phyloP scores from a whole-genome alignment of 2,888 invertebrate genomes.

The Acleris laterana region DNA sequence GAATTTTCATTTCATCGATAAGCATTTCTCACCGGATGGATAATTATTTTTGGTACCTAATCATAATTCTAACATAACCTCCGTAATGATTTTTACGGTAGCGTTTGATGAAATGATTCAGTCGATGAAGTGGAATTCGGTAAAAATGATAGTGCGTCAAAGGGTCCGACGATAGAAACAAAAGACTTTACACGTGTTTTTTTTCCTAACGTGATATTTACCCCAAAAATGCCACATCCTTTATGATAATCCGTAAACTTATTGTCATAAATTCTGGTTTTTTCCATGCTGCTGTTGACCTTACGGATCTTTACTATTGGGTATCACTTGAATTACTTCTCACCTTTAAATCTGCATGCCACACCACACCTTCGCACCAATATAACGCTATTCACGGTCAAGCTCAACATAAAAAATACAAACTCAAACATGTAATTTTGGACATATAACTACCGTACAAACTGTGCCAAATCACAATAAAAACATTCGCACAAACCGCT shows the following conservation, averaged over 20 bases:
- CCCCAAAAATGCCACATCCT: background rate
- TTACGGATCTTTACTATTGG: constrained; percentile 79
- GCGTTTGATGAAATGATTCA: no score
- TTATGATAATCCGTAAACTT: constrained; percentile 56
- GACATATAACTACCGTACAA: constrained; percentile 61
- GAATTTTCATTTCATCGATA: no score
- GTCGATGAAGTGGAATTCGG: no score
- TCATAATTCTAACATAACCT: no score
- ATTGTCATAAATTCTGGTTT: constrained; percentile 75
- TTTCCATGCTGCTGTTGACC: constrained; percentile 79
- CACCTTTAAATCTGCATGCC: constrained; percentile 63
- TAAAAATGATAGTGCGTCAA: no score
- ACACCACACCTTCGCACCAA: constrained; percentile 62
- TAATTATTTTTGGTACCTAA: no score
- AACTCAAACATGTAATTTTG: constrained; percentile 79
- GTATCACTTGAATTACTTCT: constrained; percentile 59
- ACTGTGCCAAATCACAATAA: constrained; percentile 67
- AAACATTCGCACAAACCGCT: constrained; percentile 44
- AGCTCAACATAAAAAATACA: constrained; percentile 81
- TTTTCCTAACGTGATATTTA: background rate
- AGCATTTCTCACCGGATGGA: no score
- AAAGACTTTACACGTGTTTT: background rate
- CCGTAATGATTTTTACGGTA: no score
- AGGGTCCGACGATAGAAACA: constrained; percentile 20
- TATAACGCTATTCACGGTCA: constrained; percentile 76